Conservation (phyloP, 1,140 invertebrate genomes). For the Hermatobates lingyangjiaoensis region DNA sequence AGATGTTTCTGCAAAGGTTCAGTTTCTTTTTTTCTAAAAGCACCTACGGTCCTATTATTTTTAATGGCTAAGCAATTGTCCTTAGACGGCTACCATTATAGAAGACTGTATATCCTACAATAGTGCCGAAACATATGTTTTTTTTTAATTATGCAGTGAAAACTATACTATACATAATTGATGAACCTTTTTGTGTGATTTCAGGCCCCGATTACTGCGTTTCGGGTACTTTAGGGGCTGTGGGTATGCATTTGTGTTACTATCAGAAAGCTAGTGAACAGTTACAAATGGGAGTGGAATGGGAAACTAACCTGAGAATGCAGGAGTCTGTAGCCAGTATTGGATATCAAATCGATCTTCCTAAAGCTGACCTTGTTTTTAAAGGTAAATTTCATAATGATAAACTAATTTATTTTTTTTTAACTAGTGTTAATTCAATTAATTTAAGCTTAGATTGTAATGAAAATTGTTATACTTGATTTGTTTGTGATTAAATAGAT, state of each 20-base stretch:
- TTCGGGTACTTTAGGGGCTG: constrained; percentile 56
- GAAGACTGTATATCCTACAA: too few relatives aligned
- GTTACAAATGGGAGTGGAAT: constrained; percentile 64
- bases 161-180: too few relatives aligned
- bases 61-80: too few relatives aligned
- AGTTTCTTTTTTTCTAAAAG: too few relatives aligned
- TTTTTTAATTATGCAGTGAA: too few relatives aligned
- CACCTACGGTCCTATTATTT: too few relatives aligned
- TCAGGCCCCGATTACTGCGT: constrained; percentile 25
- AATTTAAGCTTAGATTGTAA: too few relatives aligned
- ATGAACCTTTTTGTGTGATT: too few relatives aligned
- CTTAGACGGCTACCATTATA: too few relatives aligned
- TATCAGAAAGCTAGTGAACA: constrained; percentile 88
- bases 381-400: constrained; percentile 39
- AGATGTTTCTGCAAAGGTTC: too few relatives aligned
- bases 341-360: constrained; percentile 90
- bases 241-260: constrained; percentile 74
- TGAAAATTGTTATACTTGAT: background rate
- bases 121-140: too few relatives aligned
- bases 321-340: constrained; percentile 83
- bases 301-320: constrained; percentile 68
- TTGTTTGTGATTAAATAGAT: background rate
- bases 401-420: constrained; percentile 4
- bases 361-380: constrained; percentile 85
- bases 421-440: background rate